Percentiles rank a stretch among this genome's conserved stretches.
These are phyloP conservation scores for Drosophila kanekoi DNA, from an alignment of 2,888 invertebrate genomes.

Conservation along the genomic window DNA sequence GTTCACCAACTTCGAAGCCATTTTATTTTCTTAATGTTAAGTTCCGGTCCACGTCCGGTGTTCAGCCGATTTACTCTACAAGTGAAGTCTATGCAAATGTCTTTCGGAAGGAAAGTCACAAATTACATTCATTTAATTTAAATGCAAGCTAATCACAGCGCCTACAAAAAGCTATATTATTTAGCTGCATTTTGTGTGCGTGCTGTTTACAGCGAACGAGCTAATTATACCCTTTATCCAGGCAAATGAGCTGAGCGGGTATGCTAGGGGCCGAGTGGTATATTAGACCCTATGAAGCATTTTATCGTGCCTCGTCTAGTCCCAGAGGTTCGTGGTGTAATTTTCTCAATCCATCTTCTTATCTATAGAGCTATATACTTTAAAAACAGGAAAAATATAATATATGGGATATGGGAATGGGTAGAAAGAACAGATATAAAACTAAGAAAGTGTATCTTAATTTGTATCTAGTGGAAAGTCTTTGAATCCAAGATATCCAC, in stretches of 20 bases:
- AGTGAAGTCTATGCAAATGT: constrained; percentile 33
- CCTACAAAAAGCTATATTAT: constrained; percentile 53
- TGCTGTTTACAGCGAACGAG: constrained; percentile 51
- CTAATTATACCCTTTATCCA: constrained; percentile 40
- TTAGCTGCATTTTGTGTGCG: constrained; percentile 52
- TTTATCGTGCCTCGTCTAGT: too few species aligned
- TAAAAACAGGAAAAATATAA: too few species aligned
- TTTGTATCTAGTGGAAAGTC: background rate
- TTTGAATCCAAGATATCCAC: background rate
- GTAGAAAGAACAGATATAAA: too few species aligned
- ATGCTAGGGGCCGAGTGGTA: background rate
- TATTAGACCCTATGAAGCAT: too few species aligned
- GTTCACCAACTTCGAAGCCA: constrained; percentile 79
- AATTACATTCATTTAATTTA: constrained; percentile 70
- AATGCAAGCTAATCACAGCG: constrained; percentile 56
- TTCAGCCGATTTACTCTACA: constrained; percentile 13
- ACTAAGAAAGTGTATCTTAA: too few species aligned
- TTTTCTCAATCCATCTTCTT: too few species aligned
- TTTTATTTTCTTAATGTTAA: constrained; percentile 25
- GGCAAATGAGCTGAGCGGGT: background rate
- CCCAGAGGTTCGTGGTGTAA: too few species aligned
- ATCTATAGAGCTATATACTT: too few species aligned
- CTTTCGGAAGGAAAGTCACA: constrained; percentile 33
- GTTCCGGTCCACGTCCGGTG: constrained; percentile 22
- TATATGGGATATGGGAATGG: too few species aligned